Percentiles rank a stretch among this genome's conserved stretches.
phyloP scores from a whole-genome alignment of 2,888 invertebrate genomes.

The Hartigia nigra region DNA sequence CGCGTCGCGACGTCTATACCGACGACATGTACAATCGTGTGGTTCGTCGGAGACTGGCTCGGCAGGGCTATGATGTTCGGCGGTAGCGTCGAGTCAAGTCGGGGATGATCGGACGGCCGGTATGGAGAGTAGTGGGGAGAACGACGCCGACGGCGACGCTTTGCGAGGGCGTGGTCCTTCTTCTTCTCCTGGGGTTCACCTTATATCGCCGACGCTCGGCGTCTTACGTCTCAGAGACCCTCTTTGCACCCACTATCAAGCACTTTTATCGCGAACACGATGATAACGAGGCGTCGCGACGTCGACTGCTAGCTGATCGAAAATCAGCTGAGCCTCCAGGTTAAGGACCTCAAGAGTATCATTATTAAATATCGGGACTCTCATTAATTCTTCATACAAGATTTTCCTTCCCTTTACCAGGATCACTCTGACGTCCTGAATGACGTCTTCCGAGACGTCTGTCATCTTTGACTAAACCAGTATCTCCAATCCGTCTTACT shows the following conservation, averaged over 20 bases:
- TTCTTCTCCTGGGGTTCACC: slow-evolving; percentile 1
- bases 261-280: slow-evolving; percentile 40
- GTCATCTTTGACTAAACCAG: not conserved
- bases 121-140: slow-evolving; percentile 16
- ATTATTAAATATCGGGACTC: not conserved
- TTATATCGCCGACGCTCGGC: slow-evolving; percentile 22
- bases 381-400: not conserved
- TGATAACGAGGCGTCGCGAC: slow-evolving; percentile 24
- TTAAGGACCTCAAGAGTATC: slow-evolving; percentile 8
- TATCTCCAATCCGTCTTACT: not conserved
- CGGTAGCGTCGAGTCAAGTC: slow-evolving; percentile 33
- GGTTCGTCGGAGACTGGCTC: slow-evolving; percentile 38
- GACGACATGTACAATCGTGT: slow-evolving; percentile 33
- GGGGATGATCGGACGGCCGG: slow-evolving; percentile 31
- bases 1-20: slow-evolving; percentile 3
- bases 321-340: slow-evolving; percentile 24
- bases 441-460: not conserved
- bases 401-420: not conserved
- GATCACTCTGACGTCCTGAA: not conserved
- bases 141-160: slow-evolving; percentile 23
- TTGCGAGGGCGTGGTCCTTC: slow-evolving; percentile 26
- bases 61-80: not conserved
- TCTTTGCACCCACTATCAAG: not conserved
- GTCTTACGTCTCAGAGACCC: slow-evolving; percentile 16
- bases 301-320: slow-evolving; percentile 13